A percentile compares a stretch with the other conserved stretches of the same genome.
Conservation (phyloP, 2,797 vertebrate genomes). For the Artibeus lituratus region DNA sequence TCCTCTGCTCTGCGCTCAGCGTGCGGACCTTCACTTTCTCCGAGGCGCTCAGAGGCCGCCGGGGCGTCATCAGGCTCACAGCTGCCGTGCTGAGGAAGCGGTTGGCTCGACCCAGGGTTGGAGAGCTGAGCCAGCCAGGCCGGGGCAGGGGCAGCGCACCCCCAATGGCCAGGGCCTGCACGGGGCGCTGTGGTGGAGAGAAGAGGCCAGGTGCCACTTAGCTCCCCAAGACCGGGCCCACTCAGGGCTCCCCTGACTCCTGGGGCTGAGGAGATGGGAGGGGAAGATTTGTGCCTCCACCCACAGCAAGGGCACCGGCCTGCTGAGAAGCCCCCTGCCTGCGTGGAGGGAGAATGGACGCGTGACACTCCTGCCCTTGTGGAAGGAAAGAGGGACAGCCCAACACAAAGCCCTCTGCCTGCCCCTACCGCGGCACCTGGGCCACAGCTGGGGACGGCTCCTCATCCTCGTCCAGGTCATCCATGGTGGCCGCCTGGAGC, state of each 20-base stretch:
- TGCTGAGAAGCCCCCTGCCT: background rate
- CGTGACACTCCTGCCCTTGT: background rate
- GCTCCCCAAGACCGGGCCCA: background rate
- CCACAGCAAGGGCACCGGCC: background rate
- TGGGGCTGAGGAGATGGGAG: background rate
- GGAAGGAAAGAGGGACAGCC: background rate
- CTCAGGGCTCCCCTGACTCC: background rate
- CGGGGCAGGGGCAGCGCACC: slow-evolving; percentile 91
- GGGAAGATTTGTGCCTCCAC: background rate
- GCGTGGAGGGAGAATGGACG: background rate
- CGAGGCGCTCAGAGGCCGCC: slow-evolving; percentile 88
- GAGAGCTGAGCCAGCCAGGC: slow-evolving; percentile 96
- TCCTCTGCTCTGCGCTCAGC: slow-evolving; percentile 92
- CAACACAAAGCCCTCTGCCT: background rate
- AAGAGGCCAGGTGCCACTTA: slow-evolving; percentile 18
- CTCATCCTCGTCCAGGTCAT: slow-evolving; percentile 96
- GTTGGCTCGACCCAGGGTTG: slow-evolving; percentile 95
- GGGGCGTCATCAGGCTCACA: slow-evolving; percentile 95
- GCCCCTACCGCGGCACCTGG: slow-evolving; percentile 84
- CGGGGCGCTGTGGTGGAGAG: slow-evolving; percentile 85
- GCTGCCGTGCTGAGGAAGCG: slow-evolving; percentile 96
- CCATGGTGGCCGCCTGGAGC: slow-evolving; percentile 94
- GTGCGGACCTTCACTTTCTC: slow-evolving; percentile 97
- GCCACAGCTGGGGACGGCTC: slow-evolving; percentile 87
- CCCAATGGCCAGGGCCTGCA: slow-evolving; percentile 90